Conservation (phyloP, 1,140 invertebrate genomes). For the Hormaphis cornu region DNA sequence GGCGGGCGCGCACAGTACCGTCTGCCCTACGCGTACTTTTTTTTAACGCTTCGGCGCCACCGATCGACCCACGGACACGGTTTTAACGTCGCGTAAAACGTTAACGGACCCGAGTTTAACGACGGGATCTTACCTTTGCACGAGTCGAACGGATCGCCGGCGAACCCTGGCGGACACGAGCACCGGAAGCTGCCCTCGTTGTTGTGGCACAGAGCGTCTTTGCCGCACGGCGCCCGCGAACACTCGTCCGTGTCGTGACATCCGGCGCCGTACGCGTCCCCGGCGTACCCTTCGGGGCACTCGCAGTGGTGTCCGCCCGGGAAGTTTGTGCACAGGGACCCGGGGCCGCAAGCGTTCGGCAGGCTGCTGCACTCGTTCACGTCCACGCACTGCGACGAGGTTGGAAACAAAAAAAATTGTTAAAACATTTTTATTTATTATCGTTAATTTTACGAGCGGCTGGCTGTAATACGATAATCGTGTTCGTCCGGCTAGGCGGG, state of each 20-base stretch:
- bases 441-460: not conserved
- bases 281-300: conserved; percentile 69
- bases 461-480: no score
- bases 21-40: no score
- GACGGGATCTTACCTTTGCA: conserved; percentile 66
- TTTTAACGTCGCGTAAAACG: no score
- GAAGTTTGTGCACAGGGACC: conserved; percentile 68
- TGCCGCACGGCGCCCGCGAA: conserved; percentile 55
- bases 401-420: not conserved
- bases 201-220: conserved; percentile 62
- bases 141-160: conserved; percentile 58
- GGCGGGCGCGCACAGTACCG: no score
- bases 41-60: no score
- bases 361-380: conserved; percentile 69
- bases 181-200: conserved; percentile 63
- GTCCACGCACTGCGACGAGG: conserved; percentile 58
- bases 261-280: conserved; percentile 54
- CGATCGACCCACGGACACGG: no score
- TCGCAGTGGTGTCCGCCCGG: conserved; percentile 69
- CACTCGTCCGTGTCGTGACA: conserved; percentile 65
- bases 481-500: no score
- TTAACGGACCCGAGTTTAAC: no score
- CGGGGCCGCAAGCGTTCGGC: conserved; percentile 61
- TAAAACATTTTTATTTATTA: not conserved
- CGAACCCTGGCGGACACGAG: conserved; percentile 63